Base-by-base conservation (phyloP, 2,797 vertebrate species). In the Neosilurus mollespiculum region DNA sequence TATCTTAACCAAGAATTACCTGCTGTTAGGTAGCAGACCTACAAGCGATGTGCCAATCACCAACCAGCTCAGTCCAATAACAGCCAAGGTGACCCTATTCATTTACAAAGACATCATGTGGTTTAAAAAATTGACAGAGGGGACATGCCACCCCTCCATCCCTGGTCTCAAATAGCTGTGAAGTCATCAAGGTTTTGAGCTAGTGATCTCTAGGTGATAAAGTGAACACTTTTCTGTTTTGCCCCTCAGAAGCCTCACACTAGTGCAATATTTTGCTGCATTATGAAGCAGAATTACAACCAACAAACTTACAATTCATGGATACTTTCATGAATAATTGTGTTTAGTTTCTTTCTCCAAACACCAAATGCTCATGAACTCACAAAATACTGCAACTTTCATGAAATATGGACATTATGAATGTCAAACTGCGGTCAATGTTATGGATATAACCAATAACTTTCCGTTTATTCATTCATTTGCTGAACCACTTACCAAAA, bases 31-130 rank as follows among this genome's bases (percentile, higher is more conserved):
- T 53, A 99, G 91, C 86, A 96, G 93, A 56, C 98, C 97, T 20
- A 99, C 96, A 61, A 94, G 1, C 0, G 92, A 94, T 0, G 96
- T 96, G 84, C 97, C 97, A 4, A 95, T 88, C 62, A 97, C 96
- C 89, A 99, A 94, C 92, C 96, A 96, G 5, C 91, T 91, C 87
- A 98, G 94, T 56, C 98, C 97, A n/a, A 97, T 96, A 84, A 91
- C 16, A 85, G 96, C 97, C 0, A 99, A 92, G 20, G 95, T 95
- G 51, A 98, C 81, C 86, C 98, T 99, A 88, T 70, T 26, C 2
- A 51, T 37, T 59, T 53, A 67, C 10, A 69, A 22, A 66, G 14
- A 79, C 34, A 81, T 24, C 14, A 56, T 30, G 53, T 30, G 15
- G n/a, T 34, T 6, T 34, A 24, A 82, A 76, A 11, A 10, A 24